phyloP scores from a whole-genome alignment of 2,797 vertebrate genomes.

The Hydrolagus colliei region DNA sequence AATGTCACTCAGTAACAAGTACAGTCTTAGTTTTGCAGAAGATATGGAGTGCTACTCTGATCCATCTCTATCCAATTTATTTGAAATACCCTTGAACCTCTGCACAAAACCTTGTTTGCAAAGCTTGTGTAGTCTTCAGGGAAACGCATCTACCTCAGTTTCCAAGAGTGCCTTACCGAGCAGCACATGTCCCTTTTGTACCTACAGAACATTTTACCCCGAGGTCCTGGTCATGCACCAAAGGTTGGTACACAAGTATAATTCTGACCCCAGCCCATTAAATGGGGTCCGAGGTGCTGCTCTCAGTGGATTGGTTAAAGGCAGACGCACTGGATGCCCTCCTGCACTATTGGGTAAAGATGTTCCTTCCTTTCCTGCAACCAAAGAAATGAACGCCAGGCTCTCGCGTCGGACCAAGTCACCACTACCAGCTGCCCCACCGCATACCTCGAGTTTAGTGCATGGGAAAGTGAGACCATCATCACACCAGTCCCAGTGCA shows the following conservation, averaged over 20 bases:
- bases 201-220: slow-evolving; percentile 80
- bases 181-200: slow-evolving; percentile 69
- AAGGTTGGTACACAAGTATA: slow-evolving; percentile 75
- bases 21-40: background rate
- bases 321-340: slow-evolving; percentile 81
- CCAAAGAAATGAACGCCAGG: slow-evolving; percentile 38
- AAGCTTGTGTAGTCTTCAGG: slow-evolving; percentile 41
- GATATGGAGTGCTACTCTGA: slow-evolving; percentile 10
- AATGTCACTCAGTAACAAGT: background rate
- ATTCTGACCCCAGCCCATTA: slow-evolving; percentile 51
- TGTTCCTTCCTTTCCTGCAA: slow-evolving; percentile 59
- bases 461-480: slow-evolving; percentile 49
- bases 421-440: slow-evolving; percentile 45
- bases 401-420: slow-evolving; percentile 60
- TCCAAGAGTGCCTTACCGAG: slow-evolving; percentile 53
- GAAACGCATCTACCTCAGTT: slow-evolving; percentile 50
- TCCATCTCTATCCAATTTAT: slow-evolving; percentile 9
- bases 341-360: slow-evolving; percentile 81
- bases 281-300: slow-evolving; percentile 45
- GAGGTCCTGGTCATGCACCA: slow-evolving; percentile 87
- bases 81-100: slow-evolving; percentile 72
- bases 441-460: slow-evolving; percentile 42
- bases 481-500: slow-evolving; percentile 38
- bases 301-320: slow-evolving; percentile 37
- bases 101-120: slow-evolving; percentile 52